Base-by-base conservation (phyloP, 2,888 invertebrate genomes). In the Luperina nickerlii region DNA sequence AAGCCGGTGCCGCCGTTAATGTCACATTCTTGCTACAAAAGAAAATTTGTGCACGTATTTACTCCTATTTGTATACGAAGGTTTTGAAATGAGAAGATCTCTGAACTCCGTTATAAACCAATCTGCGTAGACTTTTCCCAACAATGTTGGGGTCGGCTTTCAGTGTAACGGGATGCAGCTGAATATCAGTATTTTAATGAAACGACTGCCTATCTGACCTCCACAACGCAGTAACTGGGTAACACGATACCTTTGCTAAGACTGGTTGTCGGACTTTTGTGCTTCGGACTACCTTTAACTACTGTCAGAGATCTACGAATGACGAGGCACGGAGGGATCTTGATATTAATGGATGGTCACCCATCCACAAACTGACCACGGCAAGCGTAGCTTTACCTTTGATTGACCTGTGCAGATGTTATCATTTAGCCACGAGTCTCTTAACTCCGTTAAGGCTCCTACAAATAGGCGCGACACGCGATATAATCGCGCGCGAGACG, bases 1-100 rank as follows among this genome's bases (percentile, higher is more conserved):
- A n/a, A 57, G 48, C 15, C 62, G 32, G 63, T 57, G 48, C 15
- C 62, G 32, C 71, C 87, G 78, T 86, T 84, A 74, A 84, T 78
- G 87, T 78, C 74, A 83, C 84, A 78, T 66, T 69, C 32, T 60
- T 65, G 67, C 24, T 73, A 82, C 54, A 76, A 70, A 76, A 72
- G 68, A 73, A 67, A 82, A 70, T 72, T 69, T 68, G 32, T 48
- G 11, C 57, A 51, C 13, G 5, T 71, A 42, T 42, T 82, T 51
- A 60, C 18, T 67, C 3, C 38, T 75, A 32, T 66, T 79, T 32
- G 1, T 42, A n/a, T 60, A 24, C 11, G 11, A 57, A 27, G 1
- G 6, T 76, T 24, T 42, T 42, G n/a, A 48, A 48, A 32, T 11
- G 20, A 76, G n/a, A 62, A 45, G 8, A 45, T 27, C 8, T 27